Evolutionary conservation across 2,797 vertebrate genomes (phyloP).

Genomic region (Falco concolor): DNA sequence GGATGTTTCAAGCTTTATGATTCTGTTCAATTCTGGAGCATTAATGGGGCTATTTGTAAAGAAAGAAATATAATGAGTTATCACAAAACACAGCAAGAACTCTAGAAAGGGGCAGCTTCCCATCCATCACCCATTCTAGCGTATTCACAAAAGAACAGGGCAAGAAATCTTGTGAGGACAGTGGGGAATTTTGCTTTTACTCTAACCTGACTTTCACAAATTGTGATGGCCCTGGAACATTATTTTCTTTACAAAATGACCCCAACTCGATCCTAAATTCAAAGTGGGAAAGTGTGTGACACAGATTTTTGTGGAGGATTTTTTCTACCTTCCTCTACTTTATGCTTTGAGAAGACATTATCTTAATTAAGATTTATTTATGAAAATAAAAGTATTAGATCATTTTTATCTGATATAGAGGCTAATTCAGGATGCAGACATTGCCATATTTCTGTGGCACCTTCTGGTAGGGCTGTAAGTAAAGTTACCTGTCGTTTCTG

Average conservation of each 20-base stretch:
- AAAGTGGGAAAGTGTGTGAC: background rate
- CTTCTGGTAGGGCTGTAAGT: background rate
- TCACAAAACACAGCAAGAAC: conserved; percentile 78
- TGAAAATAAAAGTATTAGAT: conserved; percentile 27
- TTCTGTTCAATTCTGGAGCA: conserved; percentile 69
- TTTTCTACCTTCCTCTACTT: background rate
- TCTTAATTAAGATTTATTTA: conserved; percentile 62
- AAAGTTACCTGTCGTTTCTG: background rate
- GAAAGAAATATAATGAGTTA: conserved; percentile 82
- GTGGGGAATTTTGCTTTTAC: conserved; percentile 63
- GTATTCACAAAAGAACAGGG: conserved; percentile 66
- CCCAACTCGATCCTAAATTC: conserved; percentile 1
- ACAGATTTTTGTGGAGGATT: background rate
- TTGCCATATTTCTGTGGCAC: conserved; percentile 25
- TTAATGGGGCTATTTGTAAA: conserved; percentile 82
- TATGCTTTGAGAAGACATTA: background rate
- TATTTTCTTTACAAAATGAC: conserved; percentile 65
- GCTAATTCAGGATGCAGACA: background rate
- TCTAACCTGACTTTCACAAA: conserved; percentile 60
- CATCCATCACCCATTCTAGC: conserved; percentile 77
- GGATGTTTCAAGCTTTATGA: conserved; percentile 74
- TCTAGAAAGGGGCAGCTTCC: conserved; percentile 68
- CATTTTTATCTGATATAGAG: conserved; percentile 45
- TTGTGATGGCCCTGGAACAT: conserved; percentile 20
- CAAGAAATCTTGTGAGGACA: conserved; percentile 68